A percentile compares a stretch with the other conserved stretches of the same genome.
These are phyloP conservation scores for Dendrolimus pini DNA, from an alignment of 2,888 invertebrate species.

Conservation along the genomic window DNA sequence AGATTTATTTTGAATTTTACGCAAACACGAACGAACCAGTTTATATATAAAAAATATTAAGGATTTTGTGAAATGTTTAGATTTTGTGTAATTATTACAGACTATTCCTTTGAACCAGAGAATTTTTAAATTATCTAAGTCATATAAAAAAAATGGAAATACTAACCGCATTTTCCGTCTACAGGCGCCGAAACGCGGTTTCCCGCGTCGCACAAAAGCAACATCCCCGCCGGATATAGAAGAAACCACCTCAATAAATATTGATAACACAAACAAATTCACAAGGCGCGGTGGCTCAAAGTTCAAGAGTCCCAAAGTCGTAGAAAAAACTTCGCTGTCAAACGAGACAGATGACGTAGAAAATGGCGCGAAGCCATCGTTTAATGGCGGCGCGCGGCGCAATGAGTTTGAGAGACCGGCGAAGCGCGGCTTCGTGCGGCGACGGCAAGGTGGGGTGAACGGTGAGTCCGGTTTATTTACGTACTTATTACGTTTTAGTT, in stretches of 20 bases:
- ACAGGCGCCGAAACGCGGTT: slow-evolving; percentile 50
- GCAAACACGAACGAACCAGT: no score
- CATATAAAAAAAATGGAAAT: slow-evolving; percentile 5
- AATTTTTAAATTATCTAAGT: no score
- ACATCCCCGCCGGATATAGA: slow-evolving; percentile 48
- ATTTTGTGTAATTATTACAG: no score
- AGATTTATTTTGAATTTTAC: no score
- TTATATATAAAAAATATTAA: no score
- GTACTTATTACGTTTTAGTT: not conserved
- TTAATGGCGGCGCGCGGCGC: slow-evolving; percentile 41
- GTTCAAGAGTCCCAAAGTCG: slow-evolving; percentile 33
- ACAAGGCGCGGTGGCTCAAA: slow-evolving; percentile 30
- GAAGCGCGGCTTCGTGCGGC: slow-evolving; percentile 51
- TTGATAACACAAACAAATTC: slow-evolving; percentile 42
- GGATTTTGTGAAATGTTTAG: no score
- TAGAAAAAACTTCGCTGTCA: slow-evolving; percentile 29
- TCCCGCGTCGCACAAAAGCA: slow-evolving; percentile 62
- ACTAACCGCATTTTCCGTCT: slow-evolving; percentile 25
- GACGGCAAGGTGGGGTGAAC: slow-evolving; percentile 54
- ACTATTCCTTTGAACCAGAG: no score
- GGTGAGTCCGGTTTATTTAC: slow-evolving; percentile 55
- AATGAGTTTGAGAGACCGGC: slow-evolving; percentile 44
- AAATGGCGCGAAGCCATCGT: slow-evolving; percentile 41
- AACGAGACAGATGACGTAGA: slow-evolving; percentile 24
- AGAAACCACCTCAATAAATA: slow-evolving; percentile 29